These are phyloP conservation scores for Sciurus niger DNA, from an alignment of 2,113 vertebrate species.

Conservation along the genomic window DNA sequence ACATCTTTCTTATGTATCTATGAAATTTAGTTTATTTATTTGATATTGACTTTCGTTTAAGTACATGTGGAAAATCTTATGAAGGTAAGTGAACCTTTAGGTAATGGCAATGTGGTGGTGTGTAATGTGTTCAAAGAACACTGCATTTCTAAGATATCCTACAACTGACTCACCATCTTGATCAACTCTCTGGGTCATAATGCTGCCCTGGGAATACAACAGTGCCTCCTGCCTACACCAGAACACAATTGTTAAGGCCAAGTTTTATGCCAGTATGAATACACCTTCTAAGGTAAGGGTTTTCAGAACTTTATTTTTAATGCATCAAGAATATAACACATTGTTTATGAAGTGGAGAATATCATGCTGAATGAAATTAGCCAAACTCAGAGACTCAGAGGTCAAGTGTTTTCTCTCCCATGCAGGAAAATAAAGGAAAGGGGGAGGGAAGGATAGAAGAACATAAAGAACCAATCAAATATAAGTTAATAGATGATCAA, in stretches of 20 bases:
- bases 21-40: no score
- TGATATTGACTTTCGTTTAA: background rate
- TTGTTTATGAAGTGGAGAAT: background rate
- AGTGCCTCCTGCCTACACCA: no score
- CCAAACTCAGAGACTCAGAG: no score
- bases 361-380: no score
- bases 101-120: background rate
- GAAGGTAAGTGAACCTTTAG: fast-evolving
- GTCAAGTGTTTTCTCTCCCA: no score
- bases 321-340: background rate
- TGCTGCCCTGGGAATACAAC: background rate
- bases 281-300: background rate
- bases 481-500: no score
- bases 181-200: background rate
- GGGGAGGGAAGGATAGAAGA: no score
- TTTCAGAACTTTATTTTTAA: background rate
- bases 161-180: background rate
- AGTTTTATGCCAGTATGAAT: background rate
- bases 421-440: no score
- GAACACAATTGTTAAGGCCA: background rate
- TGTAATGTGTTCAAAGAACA: background rate
- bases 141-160: background rate
- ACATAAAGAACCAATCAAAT: no score
- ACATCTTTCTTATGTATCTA: no score
- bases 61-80: background rate